Evolutionary conservation across 2,888 invertebrate species (phyloP).

Genomic region (Macaria liturata): DNA sequence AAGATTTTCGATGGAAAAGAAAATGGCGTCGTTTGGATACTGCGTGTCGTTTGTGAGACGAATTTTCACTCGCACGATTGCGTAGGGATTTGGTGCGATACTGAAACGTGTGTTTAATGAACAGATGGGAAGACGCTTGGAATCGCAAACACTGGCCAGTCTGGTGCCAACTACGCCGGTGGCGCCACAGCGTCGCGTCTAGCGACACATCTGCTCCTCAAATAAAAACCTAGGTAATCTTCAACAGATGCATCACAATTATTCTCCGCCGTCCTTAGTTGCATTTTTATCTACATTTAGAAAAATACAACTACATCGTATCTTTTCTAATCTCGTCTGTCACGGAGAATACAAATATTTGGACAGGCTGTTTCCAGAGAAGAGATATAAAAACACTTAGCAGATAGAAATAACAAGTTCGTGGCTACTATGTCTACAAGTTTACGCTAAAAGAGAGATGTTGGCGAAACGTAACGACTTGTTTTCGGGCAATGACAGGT

Average conservation of each 20-base stretch:
- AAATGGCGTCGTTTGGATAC: slow-evolving; percentile 59
- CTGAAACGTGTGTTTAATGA: slow-evolving; percentile 77
- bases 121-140: slow-evolving; percentile 76
- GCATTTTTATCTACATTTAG: slow-evolving; percentile 19
- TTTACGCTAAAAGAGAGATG: slow-evolving; percentile 22
- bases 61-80: slow-evolving; percentile 63
- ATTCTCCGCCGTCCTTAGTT: slow-evolving; percentile 2
- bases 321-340: slow-evolving; percentile 2
- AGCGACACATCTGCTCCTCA: slow-evolving; percentile 62
- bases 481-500: slow-evolving; percentile 15
- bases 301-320: not conserved
- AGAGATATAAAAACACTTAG: slow-evolving; percentile 24
- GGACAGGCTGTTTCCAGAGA: slow-evolving; percentile 21
- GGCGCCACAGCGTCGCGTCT: slow-evolving; percentile 65
- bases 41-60: slow-evolving; percentile 42
- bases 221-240: slow-evolving; percentile 46
- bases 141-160: slow-evolving; percentile 66
- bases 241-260: slow-evolving; percentile 10
- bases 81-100: slow-evolving; percentile 69
- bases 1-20: slow-evolving; percentile 35
- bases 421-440: slow-evolving; percentile 12
- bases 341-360: slow-evolving; percentile 26
- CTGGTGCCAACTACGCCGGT: slow-evolving; percentile 70
- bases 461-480: slow-evolving; percentile 16
- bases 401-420: slow-evolving; percentile 20